Evolutionary conservation across 2,888 invertebrate genomes (phyloP).

Genomic region (Standfussiana lucernea): DNA sequence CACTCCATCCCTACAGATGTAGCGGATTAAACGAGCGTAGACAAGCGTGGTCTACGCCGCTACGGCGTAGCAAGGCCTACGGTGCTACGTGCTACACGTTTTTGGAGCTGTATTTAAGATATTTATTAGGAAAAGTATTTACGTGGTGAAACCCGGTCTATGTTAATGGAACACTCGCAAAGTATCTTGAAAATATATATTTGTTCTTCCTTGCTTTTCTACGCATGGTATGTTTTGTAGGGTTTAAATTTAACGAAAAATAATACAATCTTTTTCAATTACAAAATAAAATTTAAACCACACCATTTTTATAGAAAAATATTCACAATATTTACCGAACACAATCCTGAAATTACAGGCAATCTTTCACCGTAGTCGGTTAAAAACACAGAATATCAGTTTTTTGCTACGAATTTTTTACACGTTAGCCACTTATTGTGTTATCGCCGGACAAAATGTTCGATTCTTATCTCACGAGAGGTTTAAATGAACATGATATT

Average conservation of each 20-base stretch:
- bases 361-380: constrained; percentile 61
- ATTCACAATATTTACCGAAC: constrained; percentile 46
- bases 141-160: background rate
- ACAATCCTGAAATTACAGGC: constrained; percentile 49
- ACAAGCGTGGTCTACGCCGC: constrained; percentile 42
- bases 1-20: constrained; percentile 51
- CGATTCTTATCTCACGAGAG: constrained; percentile 69
- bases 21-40: constrained; percentile 57
- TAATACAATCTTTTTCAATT: background rate
- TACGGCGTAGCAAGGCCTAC: constrained; percentile 64
- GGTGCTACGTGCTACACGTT: constrained; percentile 45
- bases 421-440: constrained; percentile 70
- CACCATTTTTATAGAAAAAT: background rate
- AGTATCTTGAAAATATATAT: background rate
- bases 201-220: background rate
- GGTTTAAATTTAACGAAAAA: background rate
- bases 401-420: constrained; percentile 69
- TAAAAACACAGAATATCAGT: constrained; percentile 58
- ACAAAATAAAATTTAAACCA: background rate
- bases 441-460: constrained; percentile 70
- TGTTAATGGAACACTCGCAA: background rate
- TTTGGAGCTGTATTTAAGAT: background rate
- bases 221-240: background rate
- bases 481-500: constrained; percentile 62
- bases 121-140: constrained; percentile 11